phyloP scores from a whole-genome alignment of 2,113 vertebrate genomes.

The Verasper variegatus region DNA sequence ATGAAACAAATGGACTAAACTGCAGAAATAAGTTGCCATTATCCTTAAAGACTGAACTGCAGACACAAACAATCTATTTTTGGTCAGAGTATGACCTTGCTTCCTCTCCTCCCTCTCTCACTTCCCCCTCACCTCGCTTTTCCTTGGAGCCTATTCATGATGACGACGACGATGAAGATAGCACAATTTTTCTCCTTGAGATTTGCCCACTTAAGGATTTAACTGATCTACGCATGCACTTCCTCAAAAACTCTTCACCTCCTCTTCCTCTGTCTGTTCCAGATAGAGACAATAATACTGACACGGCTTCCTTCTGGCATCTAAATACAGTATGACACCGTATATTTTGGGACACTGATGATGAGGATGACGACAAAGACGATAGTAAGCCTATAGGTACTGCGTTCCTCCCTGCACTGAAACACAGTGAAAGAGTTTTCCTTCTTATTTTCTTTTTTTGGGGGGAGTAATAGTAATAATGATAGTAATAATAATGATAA shows the following conservation, averaged over 20 bases:
- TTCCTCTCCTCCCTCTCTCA: constrained; percentile 50
- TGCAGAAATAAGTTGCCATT: constrained; percentile 64
- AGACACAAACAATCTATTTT: constrained; percentile 77
- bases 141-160: constrained; percentile 63
- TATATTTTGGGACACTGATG: constrained; percentile 64
- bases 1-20: constrained; percentile 53
- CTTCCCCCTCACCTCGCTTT: constrained; percentile 40
- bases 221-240: constrained; percentile 83
- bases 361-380: constrained; percentile 61
- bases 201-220: constrained; percentile 83
- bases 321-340: constrained; percentile 57
- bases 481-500: constrained; percentile 70
- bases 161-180: constrained; percentile 75
- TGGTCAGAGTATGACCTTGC: constrained; percentile 69
- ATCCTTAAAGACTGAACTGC: constrained; percentile 66
- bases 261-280: constrained; percentile 64
- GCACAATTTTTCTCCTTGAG: constrained; percentile 83
- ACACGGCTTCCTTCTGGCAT: constrained; percentile 70
- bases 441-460: constrained; percentile 61
- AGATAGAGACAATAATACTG: constrained; percentile 70
- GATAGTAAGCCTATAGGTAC: constrained; percentile 56
- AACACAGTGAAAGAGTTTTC: constrained; percentile 73
- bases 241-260: constrained; percentile 71
- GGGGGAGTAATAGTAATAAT: constrained; percentile 68
- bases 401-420: constrained; percentile 75